Evolutionary conservation across 2,888 invertebrate species (phyloP), one percentile per base, ranked within the genome.

Genomic region (Drosophila anomalipes): DNA sequence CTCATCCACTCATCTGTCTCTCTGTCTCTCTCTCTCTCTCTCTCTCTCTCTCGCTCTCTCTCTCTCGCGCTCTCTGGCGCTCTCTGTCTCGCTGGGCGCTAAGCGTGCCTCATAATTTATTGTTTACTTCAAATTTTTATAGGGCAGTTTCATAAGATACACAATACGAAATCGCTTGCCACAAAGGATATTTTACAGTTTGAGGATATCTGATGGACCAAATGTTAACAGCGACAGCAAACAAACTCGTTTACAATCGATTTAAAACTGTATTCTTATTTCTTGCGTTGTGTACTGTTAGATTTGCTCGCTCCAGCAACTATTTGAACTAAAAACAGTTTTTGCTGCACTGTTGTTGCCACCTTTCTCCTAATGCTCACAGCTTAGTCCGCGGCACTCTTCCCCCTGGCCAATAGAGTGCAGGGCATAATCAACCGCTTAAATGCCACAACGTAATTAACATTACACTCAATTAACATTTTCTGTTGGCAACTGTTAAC

Each of bases 401-500:
- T 3, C 19, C 12, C 33, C 14, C 41, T 14, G 14, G 2, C 51
- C n/a, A 52, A 65, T 59, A 39, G 39, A 39, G 44, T 22, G 9
- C n/a, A n/a, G 5, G n/a, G 47, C 52, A 62, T 68, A 83, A 80
- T 80, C 83, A 83, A 81, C 51, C 76, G 81, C 71, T 70, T 77
- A 66, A 74, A 86, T 90, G 71, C 87, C 90, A 57, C 66, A 74
- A 68, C 74, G 82, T 81, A 90, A 90, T 86, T 86, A 86, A 86
- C 86, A 86, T 86, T 90, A 89, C 86, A 83, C 90, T 86, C 90
- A 86, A 86, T 86, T 90, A 90, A 90, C 86, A 86, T 86, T 86
- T 90, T 81, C 79, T 69, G 74, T 81, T 77, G 84, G 82, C 79
- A 70, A 79, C 69, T 67, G 74, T 80, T 82, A 83, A 82, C 86